Conservation (phyloP, 2,797 vertebrate species). For the Aselliscus stoliczkanus region DNA sequence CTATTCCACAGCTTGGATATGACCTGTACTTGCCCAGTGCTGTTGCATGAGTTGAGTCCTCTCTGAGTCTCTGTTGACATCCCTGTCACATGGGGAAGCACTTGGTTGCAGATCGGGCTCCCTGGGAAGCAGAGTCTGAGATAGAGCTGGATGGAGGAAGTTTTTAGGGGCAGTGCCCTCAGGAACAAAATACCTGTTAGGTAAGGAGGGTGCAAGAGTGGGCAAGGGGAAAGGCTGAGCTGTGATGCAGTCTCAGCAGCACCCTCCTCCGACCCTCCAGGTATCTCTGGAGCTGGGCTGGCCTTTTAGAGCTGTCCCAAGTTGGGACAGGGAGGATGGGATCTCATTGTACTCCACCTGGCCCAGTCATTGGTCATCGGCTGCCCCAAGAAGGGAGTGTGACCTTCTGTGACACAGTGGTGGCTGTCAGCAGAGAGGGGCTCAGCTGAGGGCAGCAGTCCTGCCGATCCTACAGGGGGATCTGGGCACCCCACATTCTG, state of each 20-base stretch:
- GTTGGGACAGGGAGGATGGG: background rate
- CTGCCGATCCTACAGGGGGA: background rate
- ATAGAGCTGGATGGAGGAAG: background rate
- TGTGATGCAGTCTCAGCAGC: accelerated
- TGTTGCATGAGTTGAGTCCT: background rate
- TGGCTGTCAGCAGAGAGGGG: background rate
- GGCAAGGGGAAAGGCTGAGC: background rate
- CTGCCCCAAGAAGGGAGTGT: background rate
- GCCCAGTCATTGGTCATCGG: background rate
- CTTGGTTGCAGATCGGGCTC: background rate
- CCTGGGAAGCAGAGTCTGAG: background rate
- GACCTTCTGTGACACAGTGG: background rate
- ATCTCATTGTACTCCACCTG: background rate
- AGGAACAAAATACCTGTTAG: background rate
- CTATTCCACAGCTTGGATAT: accelerated
- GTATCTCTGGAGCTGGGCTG: background rate
- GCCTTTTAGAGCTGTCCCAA: background rate
- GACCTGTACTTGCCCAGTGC: background rate
- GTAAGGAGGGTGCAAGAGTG: background rate
- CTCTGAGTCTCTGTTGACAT: background rate
- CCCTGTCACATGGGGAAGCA: background rate
- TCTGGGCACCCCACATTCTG: background rate
- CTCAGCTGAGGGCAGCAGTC: background rate
- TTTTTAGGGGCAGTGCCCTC: background rate
- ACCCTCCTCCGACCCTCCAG: background rate